These are phyloP conservation scores for Pseudopodoces humilis DNA, from an alignment of 2,113 vertebrate species.

Conservation along the genomic window DNA sequence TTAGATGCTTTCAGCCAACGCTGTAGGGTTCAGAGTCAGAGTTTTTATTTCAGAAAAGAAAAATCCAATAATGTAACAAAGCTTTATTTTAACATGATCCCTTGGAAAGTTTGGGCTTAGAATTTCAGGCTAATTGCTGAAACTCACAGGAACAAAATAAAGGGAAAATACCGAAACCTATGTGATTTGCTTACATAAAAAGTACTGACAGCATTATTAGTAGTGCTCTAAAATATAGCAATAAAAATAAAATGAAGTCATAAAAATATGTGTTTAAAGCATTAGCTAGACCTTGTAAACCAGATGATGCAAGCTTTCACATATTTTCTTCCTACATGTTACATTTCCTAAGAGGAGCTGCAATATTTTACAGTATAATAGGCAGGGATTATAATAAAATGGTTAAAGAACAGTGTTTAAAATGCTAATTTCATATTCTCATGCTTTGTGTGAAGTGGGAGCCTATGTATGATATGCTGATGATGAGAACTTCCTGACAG, in stretches of 20 bases:
- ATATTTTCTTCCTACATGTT: neutral
- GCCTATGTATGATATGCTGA: neutral
- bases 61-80: neutral
- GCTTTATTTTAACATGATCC: neutral
- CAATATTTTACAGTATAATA: neutral
- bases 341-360: neutral
- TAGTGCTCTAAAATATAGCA: neutral
- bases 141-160: neutral
- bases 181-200: neutral
- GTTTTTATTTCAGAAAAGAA: neutral
- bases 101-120: neutral
- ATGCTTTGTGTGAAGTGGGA: neutral
- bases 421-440: neutral
- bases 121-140: neutral
- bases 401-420: neutral
- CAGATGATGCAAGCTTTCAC: neutral
- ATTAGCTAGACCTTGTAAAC: neutral
- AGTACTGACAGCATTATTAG: neutral
- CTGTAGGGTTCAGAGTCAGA: neutral
- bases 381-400: neutral
- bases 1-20: neutral
- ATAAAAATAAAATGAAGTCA: neutral
- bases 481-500: neutral
- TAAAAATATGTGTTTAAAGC: neutral
- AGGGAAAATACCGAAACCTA: rapidly evolving